Percentiles rank a stretch among this genome's conserved stretches.
Conservation (phyloP, 2,888 invertebrate genomes). For the Drosophila eohydei region DNA sequence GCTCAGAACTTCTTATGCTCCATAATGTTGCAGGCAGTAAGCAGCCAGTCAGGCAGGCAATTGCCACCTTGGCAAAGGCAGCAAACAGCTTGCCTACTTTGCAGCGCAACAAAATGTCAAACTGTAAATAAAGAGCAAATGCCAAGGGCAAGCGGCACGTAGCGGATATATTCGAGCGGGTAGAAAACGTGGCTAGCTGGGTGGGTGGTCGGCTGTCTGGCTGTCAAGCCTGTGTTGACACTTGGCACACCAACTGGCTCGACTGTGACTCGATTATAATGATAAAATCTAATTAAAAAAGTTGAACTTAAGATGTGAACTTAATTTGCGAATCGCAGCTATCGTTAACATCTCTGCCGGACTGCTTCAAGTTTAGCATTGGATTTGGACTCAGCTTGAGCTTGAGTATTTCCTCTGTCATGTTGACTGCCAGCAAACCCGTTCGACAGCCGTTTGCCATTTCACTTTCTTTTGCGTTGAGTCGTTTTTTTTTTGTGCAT, state of each 20-base stretch:
- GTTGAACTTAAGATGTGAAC: slow-evolving; percentile 75
- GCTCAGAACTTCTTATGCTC: neutral
- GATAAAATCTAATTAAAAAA: slow-evolving; percentile 79
- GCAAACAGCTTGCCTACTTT: slow-evolving; percentile 30
- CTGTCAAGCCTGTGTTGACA: slow-evolving; percentile 6
- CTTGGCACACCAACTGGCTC: slow-evolving; percentile 30
- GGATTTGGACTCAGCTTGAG: neutral
- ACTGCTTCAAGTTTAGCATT: slow-evolving; percentile 5
- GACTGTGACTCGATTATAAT: slow-evolving; percentile 74
- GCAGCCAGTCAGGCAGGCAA: neutral
- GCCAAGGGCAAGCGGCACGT: slow-evolving; percentile 13
- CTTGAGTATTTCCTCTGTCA: neutral
- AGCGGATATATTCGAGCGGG: neutral
- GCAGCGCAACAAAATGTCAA: slow-evolving; percentile 29
- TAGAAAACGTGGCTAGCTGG: neutral
- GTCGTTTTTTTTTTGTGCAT: slow-evolving; percentile 12
- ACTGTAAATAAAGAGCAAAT: slow-evolving; percentile 6
- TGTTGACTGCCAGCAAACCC: slow-evolving; percentile 26
- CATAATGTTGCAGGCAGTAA: slow-evolving; percentile 5
- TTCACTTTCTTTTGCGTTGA: slow-evolving; percentile 48
- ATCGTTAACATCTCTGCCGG: slow-evolving; percentile 12
- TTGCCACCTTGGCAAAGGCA: slow-evolving; percentile 7
- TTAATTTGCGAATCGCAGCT: slow-evolving; percentile 50
- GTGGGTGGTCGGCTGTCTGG: neutral
- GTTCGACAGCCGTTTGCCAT: slow-evolving; percentile 56